Evolutionary conservation across 2,113 vertebrate species (phyloP), one percentile per base, ranked within the genome.

Genomic region (Campylorhamphus procurvoides): DNA sequence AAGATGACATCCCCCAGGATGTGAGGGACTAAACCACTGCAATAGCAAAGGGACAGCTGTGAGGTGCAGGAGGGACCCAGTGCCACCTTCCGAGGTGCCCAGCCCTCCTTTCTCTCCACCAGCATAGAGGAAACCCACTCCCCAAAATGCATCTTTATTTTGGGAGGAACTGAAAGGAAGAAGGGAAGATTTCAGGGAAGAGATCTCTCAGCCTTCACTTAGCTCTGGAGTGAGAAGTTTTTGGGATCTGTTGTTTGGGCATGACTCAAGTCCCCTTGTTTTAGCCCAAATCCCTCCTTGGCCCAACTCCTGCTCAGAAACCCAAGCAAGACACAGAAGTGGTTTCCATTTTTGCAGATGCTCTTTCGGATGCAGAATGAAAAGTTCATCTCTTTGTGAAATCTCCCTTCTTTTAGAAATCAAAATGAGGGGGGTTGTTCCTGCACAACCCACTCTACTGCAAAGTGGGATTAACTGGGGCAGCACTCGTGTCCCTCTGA

Each of bases 1-100:
- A 99, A 99, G 94, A 99, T 97, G 95, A 99, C 97, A 53, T 99
- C 99, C 69, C 99, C 99, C 96, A 99, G 96, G 91, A 99, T 84
- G 59, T 99, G 98, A 58, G 99, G 99, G 46, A 99, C 73, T 74
- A 99, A 97, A 79, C 99, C 99, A 0, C 99, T 99, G 98, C 87
- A 98, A 96, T 6, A 91, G 89, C 94, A 97, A 97, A 79, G 75
- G 84, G n/a, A 95, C 23, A 14, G 31, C 29, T 1, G 9, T 97
- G 73, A 97, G 78, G 63, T 55, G 42, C 77, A 94, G 80, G 44
- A 94, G 14, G 52, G 44, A 59, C 49, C 62, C 56, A 17, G 52
- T 9, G 50, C 49, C 31, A 17, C 76, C 29, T 69, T 50, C 63
- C 0, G 0, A 72, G 52, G 49, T 14, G 49, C 59, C 59, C 67